These are phyloP conservation scores for Dissostichus mawsoni DNA, from an alignment of 2,113 vertebrate genomes.

Conservation along the genomic window DNA sequence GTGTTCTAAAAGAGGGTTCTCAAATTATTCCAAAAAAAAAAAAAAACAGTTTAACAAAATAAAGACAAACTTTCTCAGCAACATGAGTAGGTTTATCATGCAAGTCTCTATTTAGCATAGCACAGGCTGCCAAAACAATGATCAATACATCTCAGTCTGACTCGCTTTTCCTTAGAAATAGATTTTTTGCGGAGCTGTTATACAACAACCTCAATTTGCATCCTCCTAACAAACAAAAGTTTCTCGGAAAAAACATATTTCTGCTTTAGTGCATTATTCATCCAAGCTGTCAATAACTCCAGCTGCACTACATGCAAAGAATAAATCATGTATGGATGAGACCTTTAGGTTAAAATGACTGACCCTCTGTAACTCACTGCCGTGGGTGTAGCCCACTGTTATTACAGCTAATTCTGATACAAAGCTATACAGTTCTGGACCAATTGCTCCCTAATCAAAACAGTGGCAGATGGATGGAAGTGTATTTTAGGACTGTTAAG, in stretches of 20 bases:
- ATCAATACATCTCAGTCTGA: slow-evolving; percentile 33
- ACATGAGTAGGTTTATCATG: slow-evolving; percentile 1
- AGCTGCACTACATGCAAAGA: slow-evolving; percentile 12
- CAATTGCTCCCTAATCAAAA: slow-evolving; percentile 49
- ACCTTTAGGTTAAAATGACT: slow-evolving; percentile 7
- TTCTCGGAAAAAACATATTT: not conserved
- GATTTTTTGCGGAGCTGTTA: slow-evolving; percentile 16
- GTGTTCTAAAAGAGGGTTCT: slow-evolving; percentile 16
- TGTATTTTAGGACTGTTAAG: slow-evolving; percentile 58
- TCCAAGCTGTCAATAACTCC: slow-evolving; percentile 7
- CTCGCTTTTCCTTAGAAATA: not conserved
- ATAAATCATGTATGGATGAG: not conserved
- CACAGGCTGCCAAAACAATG: slow-evolving; percentile 8
- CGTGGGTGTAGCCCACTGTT: not conserved
- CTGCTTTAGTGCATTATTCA: not conserved
- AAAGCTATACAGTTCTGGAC: slow-evolving; percentile 32
- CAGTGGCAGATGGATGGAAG: slow-evolving; percentile 64
- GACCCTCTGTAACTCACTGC: not conserved
- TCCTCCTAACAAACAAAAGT: not conserved
- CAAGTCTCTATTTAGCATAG: slow-evolving; percentile 1
- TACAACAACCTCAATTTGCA: slow-evolving; percentile 8
- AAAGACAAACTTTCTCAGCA: slow-evolving; percentile 4
- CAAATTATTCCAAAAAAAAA: slow-evolving; percentile 48
- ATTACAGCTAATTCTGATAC: slow-evolving; percentile 34
- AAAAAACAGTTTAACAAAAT: not conserved